These are phyloP conservation scores for Brassicogethes aeneus DNA, from an alignment of 2,888 invertebrate species.

Conservation along the genomic window DNA sequence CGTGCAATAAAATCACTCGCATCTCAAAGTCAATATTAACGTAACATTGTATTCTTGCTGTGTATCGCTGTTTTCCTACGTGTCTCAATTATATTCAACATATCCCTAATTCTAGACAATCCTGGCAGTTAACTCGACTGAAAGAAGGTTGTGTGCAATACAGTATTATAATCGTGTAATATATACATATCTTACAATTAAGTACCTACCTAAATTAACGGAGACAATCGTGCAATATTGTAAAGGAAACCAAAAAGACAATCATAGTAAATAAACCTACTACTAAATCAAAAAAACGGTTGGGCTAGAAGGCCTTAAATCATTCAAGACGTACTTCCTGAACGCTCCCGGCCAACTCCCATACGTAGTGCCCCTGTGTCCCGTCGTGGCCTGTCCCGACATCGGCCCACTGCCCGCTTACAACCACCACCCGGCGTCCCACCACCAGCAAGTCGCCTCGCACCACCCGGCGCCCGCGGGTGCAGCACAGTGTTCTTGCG, in stretches of 20 bases:
- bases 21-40: slow-evolving; percentile 8
- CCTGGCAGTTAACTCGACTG: slow-evolving; percentile 9
- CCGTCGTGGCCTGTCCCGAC: slow-evolving; percentile 35
- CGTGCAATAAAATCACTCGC: slow-evolving; percentile 6
- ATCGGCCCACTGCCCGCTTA: slow-evolving; percentile 37
- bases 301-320: neutral
- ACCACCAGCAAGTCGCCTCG: slow-evolving; percentile 33
- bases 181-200: slow-evolving; percentile 29
- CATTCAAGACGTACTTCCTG: slow-evolving; percentile 41
- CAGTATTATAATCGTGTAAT: slow-evolving; percentile 22
- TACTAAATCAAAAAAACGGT: neutral
- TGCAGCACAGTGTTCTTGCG: slow-evolving; percentile 47
- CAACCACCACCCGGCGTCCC: slow-evolving; percentile 10
- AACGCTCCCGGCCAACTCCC: slow-evolving; percentile 42
- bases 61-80: slow-evolving; percentile 26
- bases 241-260: slow-evolving; percentile 4
- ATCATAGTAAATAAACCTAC: neutral
- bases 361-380: slow-evolving; percentile 43
- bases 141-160: slow-evolving; percentile 20
- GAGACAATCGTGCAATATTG: slow-evolving; percentile 37
- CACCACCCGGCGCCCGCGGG: slow-evolving; percentile 24
- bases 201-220: slow-evolving; percentile 18
- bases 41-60: neutral
- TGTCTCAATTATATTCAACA: slow-evolving; percentile 34
- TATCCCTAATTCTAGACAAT: slow-evolving; percentile 22